Evolutionary conservation across 1,140 invertebrate genomes (phyloP), one percentile per base, ranked within the genome.

Genomic region (Colletes gigas): DNA sequence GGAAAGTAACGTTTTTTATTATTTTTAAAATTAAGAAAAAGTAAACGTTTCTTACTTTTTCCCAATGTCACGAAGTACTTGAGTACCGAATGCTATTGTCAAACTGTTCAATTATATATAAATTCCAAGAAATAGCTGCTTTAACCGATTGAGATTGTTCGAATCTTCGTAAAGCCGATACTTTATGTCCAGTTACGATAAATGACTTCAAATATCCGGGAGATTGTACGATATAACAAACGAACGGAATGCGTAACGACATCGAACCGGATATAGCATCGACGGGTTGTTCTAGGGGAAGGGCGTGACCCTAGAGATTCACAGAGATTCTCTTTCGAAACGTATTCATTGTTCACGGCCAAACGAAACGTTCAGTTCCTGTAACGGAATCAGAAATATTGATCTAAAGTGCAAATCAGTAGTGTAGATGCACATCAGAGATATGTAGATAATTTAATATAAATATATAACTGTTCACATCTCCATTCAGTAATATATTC

Each of bases 281-380:
- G 57, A 47, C 17, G 60, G 19, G 19, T 3, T 30, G 19, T 15
- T 60, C 21, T 50, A 21, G n/a, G 12, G 4, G 12, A 21, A n/a
- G 60, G 73, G 44, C 41, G 7, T 39, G 30, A 54, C 50, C 44
- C 44, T 21, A 7, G 19, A 41, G 73, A 66, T 75, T 55, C n/a
- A 14, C 21, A 21, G 21, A 9, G 12, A 55, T 21, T 39, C 30
- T 62, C 62, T 30, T 21, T 17, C 0, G 21, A 41, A 55, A 60
- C 41, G 12, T 60, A 12, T 15, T 66, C 47, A 52, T 10, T 15
- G 12, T 4, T 4, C 14, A 65, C 47, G 52, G 41, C 39, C 50
- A 59, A 59, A 30, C 60, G 21, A 66, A 66, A 75, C 60, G 21
- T 47, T 60, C 47, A 66, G 5, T 66, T 75, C 62, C 30, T 75